Evolutionary conservation across 2,888 invertebrate genomes (phyloP).

Genomic region (Pheosia tremula): DNA sequence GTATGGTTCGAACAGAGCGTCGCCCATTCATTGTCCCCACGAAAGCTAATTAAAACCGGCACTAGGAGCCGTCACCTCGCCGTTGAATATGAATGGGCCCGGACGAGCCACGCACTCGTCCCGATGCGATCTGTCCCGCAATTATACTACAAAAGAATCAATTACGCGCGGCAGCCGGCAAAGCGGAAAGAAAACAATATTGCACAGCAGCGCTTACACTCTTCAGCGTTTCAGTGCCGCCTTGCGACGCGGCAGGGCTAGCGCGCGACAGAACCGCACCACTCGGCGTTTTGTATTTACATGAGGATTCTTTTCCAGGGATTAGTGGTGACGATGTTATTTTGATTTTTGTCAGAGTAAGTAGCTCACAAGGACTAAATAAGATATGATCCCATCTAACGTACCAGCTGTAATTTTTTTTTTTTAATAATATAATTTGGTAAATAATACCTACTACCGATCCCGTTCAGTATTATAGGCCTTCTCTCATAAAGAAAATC

Average conservation of each 20-base stretch:
- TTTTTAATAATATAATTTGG: too few relatives aligned
- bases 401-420: too few relatives aligned
- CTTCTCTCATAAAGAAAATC: too few relatives aligned
- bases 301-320: too few relatives aligned
- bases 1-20: slow-evolving; percentile 27
- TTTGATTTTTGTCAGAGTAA: neutral
- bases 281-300: neutral
- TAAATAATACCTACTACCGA: too few relatives aligned
- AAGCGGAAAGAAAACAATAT: slow-evolving; percentile 71
- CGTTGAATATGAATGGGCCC: slow-evolving; percentile 63
- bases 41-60: slow-evolving; percentile 62
- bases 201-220: slow-evolving; percentile 66
- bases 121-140: slow-evolving; percentile 69
- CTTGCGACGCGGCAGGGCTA: slow-evolving; percentile 46
- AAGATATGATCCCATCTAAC: too few relatives aligned
- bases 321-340: too few relatives aligned
- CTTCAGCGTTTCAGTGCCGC: slow-evolving; percentile 66
- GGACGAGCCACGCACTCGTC: slow-evolving; percentile 41
- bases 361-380: too few relatives aligned
- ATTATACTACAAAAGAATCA: slow-evolving; percentile 79
- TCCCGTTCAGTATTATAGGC: too few relatives aligned
- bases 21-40: slow-evolving; percentile 46
- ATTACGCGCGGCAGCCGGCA: slow-evolving; percentile 61
- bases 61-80: slow-evolving; percentile 61
- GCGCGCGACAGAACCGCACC: slow-evolving; percentile 35